Conservation (phyloP, 2,797 vertebrate species). For the Lagorchestes hirsutus region DNA sequence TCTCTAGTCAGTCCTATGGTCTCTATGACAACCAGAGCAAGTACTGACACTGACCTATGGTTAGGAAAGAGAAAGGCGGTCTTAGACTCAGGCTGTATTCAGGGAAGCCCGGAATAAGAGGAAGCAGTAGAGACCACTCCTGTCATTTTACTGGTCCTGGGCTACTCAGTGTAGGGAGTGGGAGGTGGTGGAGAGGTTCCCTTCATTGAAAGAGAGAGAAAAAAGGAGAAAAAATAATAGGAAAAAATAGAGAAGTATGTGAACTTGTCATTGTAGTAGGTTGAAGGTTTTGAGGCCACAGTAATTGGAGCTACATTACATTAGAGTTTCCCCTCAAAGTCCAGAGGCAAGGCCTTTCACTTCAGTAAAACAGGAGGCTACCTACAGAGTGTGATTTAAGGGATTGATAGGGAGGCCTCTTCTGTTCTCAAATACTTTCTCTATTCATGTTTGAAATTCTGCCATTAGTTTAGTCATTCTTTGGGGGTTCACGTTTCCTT, state of each 20-base stretch:
- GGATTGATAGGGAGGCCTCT: conserved; percentile 45
- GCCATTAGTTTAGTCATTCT: conserved; percentile 64
- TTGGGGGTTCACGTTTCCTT: conserved; percentile 73
- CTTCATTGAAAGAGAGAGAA: neutral
- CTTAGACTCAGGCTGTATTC: conserved; percentile 12
- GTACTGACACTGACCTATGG: conserved; percentile 59
- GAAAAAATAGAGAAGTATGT: neutral
- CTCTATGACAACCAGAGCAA: conserved; percentile 74
- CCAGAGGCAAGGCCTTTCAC: conserved; percentile 17
- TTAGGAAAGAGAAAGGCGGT: conserved; percentile 47
- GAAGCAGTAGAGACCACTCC: neutral
- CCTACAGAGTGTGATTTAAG: conserved; percentile 2
- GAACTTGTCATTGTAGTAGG: neutral
- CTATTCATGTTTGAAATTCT: conserved; percentile 54
- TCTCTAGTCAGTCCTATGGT: conserved; percentile 73
- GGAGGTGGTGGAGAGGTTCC: neutral
- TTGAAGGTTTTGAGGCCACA: neutral
- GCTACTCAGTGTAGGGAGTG: neutral
- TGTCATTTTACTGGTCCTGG: neutral
- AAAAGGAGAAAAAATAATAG: too few species aligned
- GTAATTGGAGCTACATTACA: neutral
- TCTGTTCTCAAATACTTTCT: conserved; percentile 64
- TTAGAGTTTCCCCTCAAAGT: neutral
- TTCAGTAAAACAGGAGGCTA: conserved; percentile 33
- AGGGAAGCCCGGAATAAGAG: neutral